Base-by-base conservation (phyloP, 2,797 vertebrate genomes). In the Poecilia gillii region DNA sequence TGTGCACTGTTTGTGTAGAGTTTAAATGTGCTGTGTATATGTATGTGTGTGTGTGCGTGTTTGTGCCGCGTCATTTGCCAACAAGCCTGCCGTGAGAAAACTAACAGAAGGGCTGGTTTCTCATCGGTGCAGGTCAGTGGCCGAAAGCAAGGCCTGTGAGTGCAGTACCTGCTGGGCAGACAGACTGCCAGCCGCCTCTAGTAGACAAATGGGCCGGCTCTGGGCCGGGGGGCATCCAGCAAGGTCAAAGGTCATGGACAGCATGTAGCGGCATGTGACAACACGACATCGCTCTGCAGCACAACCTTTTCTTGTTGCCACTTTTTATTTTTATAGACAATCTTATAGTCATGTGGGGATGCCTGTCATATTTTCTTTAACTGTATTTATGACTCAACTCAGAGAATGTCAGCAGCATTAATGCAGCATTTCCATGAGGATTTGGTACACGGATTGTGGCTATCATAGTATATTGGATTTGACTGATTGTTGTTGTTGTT, bases 101-200 rank as follows among this genome's bases (percentile, higher is more conserved):
- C 80, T 53, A 85, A 94, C 94, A 94, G 90, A 93, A 90, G 91
- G 91, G 66, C 79, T 83, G 85, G 77, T 88, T 89, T 87, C 87
- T 88, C 80, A 86, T 84, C 85, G 75, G 86, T 81, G 81, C 46
- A 80, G 92, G 91, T 93, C 93, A 93, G 85, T 88, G 91, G 88
- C 81, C 4, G 84, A 91, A 88, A 84, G 82, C 87, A 79, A 87
- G 83, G 87, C 91, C 85, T 79, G 84, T 84, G 91, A 91, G 83
- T 81, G 88, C 93, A 91, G 83, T 80, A 89, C 93, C 91, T 92
- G 93, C 93, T 94, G 94, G 81, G 89, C 64, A 83, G 90, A 91
- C 93, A 94, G 93, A 91, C 90, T 92, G 92, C 92, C 87, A 75
- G 82, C 90, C 75, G 75, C 88, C 80, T 88, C 80, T 79, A 87